Evolutionary conservation across 2,113 vertebrate genomes (phyloP).

Genomic region (Marmota flaviventris): DNA sequence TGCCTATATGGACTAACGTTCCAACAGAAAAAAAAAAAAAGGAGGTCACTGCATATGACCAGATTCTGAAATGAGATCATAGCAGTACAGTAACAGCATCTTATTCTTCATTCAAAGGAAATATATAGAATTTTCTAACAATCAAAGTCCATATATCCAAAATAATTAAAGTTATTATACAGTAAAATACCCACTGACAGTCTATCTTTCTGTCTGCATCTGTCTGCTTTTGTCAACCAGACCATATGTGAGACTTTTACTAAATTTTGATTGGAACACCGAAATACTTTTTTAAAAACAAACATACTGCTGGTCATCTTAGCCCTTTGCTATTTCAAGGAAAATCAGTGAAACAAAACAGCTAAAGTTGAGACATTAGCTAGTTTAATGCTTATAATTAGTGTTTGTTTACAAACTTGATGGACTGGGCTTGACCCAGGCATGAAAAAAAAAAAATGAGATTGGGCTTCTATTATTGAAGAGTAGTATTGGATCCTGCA

Average conservation of each 20-base stretch:
- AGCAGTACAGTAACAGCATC: conserved; percentile 24
- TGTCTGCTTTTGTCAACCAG: neutral
- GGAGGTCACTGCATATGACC: conserved; percentile 70
- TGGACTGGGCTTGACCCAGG: neutral
- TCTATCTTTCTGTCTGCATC: neutral
- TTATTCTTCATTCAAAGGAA: conserved; percentile 64
- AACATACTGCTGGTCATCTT: neutral
- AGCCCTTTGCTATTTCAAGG: neutral
- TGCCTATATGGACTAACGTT: conserved; percentile 80
- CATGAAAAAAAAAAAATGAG: neutral
- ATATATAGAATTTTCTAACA: conserved; percentile 32
- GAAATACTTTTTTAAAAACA: conserved; percentile 8
- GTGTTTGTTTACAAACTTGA: neutral
- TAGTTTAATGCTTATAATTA: neutral
- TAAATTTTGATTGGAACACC: neutral
- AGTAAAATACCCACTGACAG: neutral
- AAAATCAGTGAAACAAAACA: neutral
- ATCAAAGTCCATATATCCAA: neutral
- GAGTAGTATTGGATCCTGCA: neutral
- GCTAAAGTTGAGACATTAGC: neutral
- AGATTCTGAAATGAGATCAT: conserved; percentile 76
- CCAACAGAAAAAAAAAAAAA: conserved; percentile 75
- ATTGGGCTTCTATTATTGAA: neutral
- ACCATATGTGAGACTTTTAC: neutral
- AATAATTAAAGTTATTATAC: neutral